A percentile compares a stretch with the other conserved stretches of the same genome.
Evolutionary conservation across 2,888 invertebrate genomes (phyloP).

Genomic region (Sphinx pinastri): DNA sequence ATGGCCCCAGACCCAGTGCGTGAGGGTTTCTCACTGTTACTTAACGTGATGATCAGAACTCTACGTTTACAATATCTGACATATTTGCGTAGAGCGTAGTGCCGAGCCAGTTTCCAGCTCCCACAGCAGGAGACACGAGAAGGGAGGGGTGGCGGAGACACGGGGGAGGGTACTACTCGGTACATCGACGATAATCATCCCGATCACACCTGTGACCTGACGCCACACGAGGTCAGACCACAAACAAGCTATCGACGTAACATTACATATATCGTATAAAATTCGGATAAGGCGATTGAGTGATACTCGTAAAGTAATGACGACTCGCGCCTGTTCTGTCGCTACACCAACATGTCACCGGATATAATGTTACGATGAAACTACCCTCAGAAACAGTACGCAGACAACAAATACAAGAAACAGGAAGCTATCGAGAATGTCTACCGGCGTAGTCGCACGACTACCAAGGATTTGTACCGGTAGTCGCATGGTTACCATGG

Average conservation of each 20-base stretch:
- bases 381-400: neutral
- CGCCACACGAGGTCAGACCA: conserved; percentile 39
- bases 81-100: neutral
- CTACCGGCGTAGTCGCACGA: neutral
- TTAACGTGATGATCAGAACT: too few species aligned
- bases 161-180: neutral
- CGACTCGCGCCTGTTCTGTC: conserved; percentile 27
- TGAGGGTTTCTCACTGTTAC: too few species aligned
- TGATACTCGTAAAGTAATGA: conserved; percentile 28
- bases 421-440: conserved; percentile 5
- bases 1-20: too few species aligned
- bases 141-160: neutral
- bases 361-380: neutral
- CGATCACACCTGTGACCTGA: conserved; percentile 33
- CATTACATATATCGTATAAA: conserved; percentile 55
- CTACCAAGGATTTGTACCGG: neutral
- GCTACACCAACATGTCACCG: conserved; percentile 2
- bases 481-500: neutral
- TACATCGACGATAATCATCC: conserved; percentile 27
- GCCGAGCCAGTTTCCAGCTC: neutral
- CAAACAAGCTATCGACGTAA: conserved; percentile 52
- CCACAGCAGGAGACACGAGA: neutral
- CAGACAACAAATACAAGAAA: neutral
- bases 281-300: conserved; percentile 65
- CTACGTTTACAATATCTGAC: too few species aligned